Evolutionary conservation across 2,888 invertebrate species (phyloP), one percentile per base, ranked within the genome.

Genomic region (Melanargia galathea): DNA sequence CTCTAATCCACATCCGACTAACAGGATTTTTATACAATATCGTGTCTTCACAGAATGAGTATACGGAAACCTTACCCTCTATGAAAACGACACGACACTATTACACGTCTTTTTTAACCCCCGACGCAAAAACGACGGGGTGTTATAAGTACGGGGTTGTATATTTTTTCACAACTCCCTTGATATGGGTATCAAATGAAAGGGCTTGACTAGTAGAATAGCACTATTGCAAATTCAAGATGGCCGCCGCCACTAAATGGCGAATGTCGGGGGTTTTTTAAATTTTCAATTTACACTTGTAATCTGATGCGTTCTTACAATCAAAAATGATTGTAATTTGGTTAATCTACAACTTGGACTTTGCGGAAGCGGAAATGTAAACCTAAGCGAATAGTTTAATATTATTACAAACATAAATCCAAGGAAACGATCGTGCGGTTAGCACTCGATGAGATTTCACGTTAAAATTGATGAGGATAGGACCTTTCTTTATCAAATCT

Each of bases 1-100:
- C 40, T 35, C 56, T 63, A 60, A 62, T 60, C n/a, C n/a, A n/a
- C n/a, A n/a, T n/a, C 60, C 60, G 60, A 63, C 18, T 63, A 60
- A 60, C 60, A 66, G 63, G 52, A 66, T 60, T 66, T 63, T 18
- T 13, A 20, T 20, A 20, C 33, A 1, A n/a, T 13, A 51, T 30
- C 52, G 33, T 20, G 49, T 26, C 30, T 26, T n/a, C 4, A 49
- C 8, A 33, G 11, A 13, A 20, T 35, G 35, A 35, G 35, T 52
- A 20, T 10, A 33, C 18, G 7, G n/a, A 20, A 20, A 4, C 20
- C 7, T 35, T 20, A 20, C 6, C 13, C 11, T 35, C 20, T 35
- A 52, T 13, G 20, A 18, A 16, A 5, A 13, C 11, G 2, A 18
- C n/a, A 6, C 22, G 11, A 8, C 26, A n/a, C n/a, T n/a, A n/a